Evolutionary conservation across 2,113 vertebrate species (phyloP).

Genomic region (Ia io): DNA sequence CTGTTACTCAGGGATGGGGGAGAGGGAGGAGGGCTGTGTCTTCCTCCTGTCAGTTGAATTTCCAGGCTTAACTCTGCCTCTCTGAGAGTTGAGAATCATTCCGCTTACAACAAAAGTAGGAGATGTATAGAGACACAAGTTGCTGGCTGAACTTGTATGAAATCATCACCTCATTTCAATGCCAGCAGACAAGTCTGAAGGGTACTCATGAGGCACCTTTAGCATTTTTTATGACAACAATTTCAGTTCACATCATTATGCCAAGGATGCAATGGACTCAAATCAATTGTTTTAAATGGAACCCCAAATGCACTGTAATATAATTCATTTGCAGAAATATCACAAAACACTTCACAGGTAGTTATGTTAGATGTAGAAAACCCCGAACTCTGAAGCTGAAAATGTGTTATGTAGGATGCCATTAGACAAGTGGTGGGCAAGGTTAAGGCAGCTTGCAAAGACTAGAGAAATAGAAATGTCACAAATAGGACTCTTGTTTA

Average conservation of each 20-base stretch:
- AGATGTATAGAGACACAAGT: background rate
- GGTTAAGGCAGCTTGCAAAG: background rate
- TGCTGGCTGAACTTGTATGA: background rate
- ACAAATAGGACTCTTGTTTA: background rate
- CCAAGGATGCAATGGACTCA: slow-evolving; percentile 30
- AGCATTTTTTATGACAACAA: slow-evolving; percentile 52
- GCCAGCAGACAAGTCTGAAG: background rate
- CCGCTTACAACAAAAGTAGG: background rate
- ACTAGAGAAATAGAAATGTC: background rate
- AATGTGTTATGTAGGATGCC: slow-evolving; percentile 6
- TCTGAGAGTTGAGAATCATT: background rate
- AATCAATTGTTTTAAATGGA: slow-evolving; percentile 51
- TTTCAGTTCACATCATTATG: slow-evolving; percentile 35
- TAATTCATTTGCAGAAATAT: slow-evolving; percentile 68
- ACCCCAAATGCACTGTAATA: slow-evolving; percentile 48
- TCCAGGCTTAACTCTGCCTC: background rate
- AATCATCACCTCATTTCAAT: background rate
- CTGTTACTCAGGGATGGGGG: background rate
- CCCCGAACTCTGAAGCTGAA: slow-evolving; percentile 48
- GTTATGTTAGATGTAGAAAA: slow-evolving; percentile 66
- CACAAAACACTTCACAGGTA: slow-evolving; percentile 56
- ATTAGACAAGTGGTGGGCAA: background rate
- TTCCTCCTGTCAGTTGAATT: background rate
- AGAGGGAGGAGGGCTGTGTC: background rate
- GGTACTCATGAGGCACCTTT: background rate